Percentiles rank a stretch among this genome's conserved stretches.
phyloP scores from a whole-genome alignment of 2,113 vertebrate genomes.

The Anolis sagrei region DNA sequence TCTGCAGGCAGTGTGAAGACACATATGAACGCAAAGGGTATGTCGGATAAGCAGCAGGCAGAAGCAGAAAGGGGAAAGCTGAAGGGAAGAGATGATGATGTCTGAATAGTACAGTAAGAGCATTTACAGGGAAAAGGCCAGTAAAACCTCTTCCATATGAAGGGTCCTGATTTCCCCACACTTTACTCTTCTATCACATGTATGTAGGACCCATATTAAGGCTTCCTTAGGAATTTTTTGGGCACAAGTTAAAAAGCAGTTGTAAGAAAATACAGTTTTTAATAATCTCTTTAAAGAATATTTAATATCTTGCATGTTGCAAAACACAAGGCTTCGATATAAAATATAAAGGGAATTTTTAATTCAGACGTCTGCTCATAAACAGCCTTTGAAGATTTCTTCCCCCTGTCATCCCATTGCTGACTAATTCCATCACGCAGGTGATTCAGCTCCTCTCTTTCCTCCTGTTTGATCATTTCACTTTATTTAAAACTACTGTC shows the following conservation, averaged over 20 bases:
- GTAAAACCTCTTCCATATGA: too few relatives aligned
- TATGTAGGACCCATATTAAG: too few relatives aligned
- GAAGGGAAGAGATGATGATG: neutral
- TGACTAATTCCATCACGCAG: constrained; percentile 5
- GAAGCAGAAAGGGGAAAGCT: neutral
- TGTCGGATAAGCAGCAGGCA: neutral
- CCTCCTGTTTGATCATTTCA: neutral
- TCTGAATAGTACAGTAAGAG: neutral
- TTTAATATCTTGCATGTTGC: neutral
- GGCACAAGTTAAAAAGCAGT: too few relatives aligned
- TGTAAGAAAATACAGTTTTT: neutral
- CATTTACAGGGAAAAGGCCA: too few relatives aligned
- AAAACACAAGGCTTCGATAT: neutral
- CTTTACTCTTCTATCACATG: too few relatives aligned
- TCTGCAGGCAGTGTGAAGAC: too few relatives aligned
- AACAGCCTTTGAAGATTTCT: constrained; percentile 12
- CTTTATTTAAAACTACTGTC: neutral
- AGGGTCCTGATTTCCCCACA: too few relatives aligned
- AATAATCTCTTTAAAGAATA: constrained; percentile 9
- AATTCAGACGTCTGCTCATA: constrained; percentile 19
- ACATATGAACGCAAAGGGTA: too few relatives aligned
- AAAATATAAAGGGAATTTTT: constrained; percentile 18
- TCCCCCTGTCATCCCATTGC: neutral
- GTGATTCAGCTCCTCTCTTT: neutral
- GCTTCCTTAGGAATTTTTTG: too few relatives aligned